Evolutionary conservation across 2,113 vertebrate genomes (phyloP).

Genomic region (Elachura formosa): DNA sequence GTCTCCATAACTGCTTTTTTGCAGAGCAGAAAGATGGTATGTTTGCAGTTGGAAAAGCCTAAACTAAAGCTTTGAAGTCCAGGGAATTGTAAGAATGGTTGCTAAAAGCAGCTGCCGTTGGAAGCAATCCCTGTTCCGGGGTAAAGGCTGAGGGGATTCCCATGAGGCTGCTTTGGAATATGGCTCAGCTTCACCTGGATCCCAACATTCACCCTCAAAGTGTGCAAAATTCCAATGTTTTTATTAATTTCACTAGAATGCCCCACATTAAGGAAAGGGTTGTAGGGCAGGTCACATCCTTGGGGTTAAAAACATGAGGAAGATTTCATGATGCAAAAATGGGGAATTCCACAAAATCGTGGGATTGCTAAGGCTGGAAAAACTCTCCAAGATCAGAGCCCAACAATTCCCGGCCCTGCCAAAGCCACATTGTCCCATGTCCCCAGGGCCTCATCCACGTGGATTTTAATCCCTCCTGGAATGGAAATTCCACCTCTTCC

Average conservation of each 20-base stretch:
- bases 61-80: not conserved
- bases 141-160: fast-evolving
- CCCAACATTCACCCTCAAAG: not conserved
- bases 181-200: not conserved
- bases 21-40: not conserved
- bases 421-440: not conserved
- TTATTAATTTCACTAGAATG: not conserved
- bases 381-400: fast-evolving
- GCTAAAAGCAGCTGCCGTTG: not conserved
- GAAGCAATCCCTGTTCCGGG: not conserved
- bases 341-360: too few relatives aligned
- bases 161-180: fast-evolving
- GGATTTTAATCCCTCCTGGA: not conserved
- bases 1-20: not conserved
- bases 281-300: fast-evolving
- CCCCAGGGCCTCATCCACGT: not conserved
- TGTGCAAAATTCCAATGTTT: fast-evolving
- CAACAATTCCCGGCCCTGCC: not conserved
- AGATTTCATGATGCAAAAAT: fast-evolving
- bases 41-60: not conserved
- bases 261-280: fast-evolving
- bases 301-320: fast-evolving
- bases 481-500: not conserved
- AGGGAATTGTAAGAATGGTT: too few relatives aligned
- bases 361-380: not conserved